phyloP scores from a whole-genome alignment of 2,888 invertebrate genomes.

The Mesorhabditis sp. region DNA sequence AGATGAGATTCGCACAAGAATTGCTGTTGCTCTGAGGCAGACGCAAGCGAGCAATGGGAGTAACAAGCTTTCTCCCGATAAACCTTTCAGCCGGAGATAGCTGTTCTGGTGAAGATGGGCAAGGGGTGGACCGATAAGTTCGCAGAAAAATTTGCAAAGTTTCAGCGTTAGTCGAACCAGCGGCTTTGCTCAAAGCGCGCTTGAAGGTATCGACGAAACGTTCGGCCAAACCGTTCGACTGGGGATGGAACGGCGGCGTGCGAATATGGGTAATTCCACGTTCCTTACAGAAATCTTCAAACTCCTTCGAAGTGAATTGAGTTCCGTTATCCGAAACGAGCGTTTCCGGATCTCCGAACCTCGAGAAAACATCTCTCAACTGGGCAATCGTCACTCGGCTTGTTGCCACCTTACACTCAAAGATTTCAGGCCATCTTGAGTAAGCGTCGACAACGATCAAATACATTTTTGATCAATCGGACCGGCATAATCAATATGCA shows the following conservation, averaged over 20 bases:
- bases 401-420: too few relatives aligned
- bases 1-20: too few relatives aligned
- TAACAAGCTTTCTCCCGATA: constrained; percentile 19
- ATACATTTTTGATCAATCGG: too few relatives aligned
- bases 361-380: constrained; percentile 34
- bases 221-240: constrained; percentile 49
- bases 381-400: constrained; percentile 29
- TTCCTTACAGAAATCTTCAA: constrained; percentile 30
- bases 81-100: constrained; percentile 23
- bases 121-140: constrained; percentile 18
- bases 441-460: too few relatives aligned
- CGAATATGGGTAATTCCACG: constrained; percentile 34
- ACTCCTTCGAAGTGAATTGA: constrained; percentile 43
- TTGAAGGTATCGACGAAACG: too few relatives aligned
- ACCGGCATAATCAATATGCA: too few relatives aligned
- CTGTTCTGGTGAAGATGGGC: constrained; percentile 3
- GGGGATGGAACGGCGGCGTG: constrained; percentile 44
- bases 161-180: constrained; percentile 8
- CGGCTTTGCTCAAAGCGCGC: constrained; percentile 13
- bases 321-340: constrained; percentile 56
- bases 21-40: too few relatives aligned
- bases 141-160: constrained; percentile 16
- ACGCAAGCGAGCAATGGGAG: too few relatives aligned
- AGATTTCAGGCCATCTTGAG: constrained; percentile 60
- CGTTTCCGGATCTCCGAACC: constrained; percentile 41